Conservation (phyloP, 92 coral and sea anemone species). For the Ricordea florida region DNA sequence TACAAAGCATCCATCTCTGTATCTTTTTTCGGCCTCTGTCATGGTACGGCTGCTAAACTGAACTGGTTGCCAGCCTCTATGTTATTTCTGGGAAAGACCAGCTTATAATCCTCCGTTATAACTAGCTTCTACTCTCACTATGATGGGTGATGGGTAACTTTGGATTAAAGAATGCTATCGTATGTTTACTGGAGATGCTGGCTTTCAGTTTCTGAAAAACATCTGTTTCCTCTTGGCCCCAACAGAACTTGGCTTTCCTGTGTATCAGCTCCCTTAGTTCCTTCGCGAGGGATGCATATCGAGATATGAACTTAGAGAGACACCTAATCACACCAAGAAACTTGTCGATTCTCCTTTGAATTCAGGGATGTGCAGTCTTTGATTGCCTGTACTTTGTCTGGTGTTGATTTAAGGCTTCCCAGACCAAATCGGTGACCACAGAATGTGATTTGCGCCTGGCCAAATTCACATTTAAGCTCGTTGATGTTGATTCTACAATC, state of each 20-base stretch:
- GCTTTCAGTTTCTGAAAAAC: conserved; percentile 46
- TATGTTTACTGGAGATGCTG: conserved; percentile 41
- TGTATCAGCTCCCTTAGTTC: conserved; percentile 50
- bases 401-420: conserved; percentile 35
- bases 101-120: conserved; percentile 46
- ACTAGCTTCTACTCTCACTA: conserved; percentile 59
- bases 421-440: conserved; percentile 48
- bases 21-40: conserved; percentile 51
- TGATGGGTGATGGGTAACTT: conserved; percentile 1
- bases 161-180: conserved; percentile 59
- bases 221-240: conserved; percentile 36
- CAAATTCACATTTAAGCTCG: conserved; percentile 58
- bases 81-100: conserved; percentile 44
- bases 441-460: conserved; percentile 45
- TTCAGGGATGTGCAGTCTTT: conserved; percentile 41
- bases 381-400: conserved; percentile 54
- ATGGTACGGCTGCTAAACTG: conserved; percentile 61
- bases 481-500: conserved; percentile 65
- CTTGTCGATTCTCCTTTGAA: conserved; percentile 58
- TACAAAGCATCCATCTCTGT: conserved; percentile 55
- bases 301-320: conserved; percentile 63
- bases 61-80: conserved; percentile 31
- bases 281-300: conserved; percentile 57
- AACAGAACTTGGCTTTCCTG: conserved; percentile 44
- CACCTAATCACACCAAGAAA: conserved; percentile 60